Evolutionary conservation across 1,140 invertebrate genomes (phyloP).

Genomic region (Mya arenaria): DNA sequence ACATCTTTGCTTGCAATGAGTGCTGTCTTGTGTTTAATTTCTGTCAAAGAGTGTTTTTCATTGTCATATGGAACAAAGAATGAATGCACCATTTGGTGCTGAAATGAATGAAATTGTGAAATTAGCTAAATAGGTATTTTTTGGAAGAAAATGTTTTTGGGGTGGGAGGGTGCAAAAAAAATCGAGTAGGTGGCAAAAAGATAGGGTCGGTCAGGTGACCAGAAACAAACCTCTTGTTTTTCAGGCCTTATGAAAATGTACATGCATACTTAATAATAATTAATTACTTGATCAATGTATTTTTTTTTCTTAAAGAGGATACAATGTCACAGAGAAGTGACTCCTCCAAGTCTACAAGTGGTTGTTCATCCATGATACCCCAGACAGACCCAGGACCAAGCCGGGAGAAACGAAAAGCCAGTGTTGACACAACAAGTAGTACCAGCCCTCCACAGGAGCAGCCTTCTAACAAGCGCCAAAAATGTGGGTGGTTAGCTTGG

Average conservation of each 20-base stretch:
- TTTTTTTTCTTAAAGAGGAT: conserved; percentile 48
- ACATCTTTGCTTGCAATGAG: too few relatives aligned
- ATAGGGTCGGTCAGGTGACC: too few relatives aligned
- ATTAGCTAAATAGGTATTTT: too few relatives aligned
- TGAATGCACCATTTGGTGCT: too few relatives aligned
- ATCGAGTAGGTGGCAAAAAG: too few relatives aligned
- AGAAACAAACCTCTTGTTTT: background rate
- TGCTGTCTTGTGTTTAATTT: too few relatives aligned
- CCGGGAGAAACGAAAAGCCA: conserved; percentile 36
- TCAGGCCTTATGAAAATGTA: background rate
- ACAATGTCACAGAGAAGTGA: conserved; percentile 64
- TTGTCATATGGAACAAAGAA: too few relatives aligned
- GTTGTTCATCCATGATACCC: conserved; percentile 65
- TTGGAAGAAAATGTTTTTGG: too few relatives aligned
- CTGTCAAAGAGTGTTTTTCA: too few relatives aligned
- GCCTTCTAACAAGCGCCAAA: conserved; percentile 22
- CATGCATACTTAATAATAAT: background rate
- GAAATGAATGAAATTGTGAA: too few relatives aligned
- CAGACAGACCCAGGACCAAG: conserved; percentile 58
- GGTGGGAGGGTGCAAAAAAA: too few relatives aligned
- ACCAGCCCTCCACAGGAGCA: conserved; percentile 11
- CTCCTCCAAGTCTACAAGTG: conserved; percentile 62
- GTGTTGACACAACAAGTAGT: background rate
- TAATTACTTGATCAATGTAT: background rate
- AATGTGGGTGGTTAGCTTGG: conserved; percentile 14